Evolutionary conservation across 2,888 invertebrate species (phyloP).

Genomic region (Drosophila quinaria): DNA sequence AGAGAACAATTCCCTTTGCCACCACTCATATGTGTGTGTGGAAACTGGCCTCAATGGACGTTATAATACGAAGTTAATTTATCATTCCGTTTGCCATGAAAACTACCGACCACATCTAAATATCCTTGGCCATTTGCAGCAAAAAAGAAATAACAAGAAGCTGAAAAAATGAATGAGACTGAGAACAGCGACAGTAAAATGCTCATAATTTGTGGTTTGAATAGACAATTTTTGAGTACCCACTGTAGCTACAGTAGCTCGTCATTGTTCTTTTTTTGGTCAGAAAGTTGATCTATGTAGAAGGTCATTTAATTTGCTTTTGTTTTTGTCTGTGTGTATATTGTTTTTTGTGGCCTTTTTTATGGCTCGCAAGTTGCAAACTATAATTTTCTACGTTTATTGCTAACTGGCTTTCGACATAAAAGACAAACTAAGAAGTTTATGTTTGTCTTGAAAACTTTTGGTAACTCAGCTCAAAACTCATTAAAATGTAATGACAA

Average conservation of each 20-base stretch:
- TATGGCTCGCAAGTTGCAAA: constrained; percentile 50
- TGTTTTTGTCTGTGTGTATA: constrained; percentile 29
- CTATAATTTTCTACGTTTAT: constrained; percentile 49
- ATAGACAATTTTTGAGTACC: constrained; percentile 35
- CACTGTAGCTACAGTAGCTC: background rate
- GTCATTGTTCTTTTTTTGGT: constrained; percentile 36
- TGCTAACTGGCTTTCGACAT: constrained; percentile 25
- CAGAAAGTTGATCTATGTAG: constrained; percentile 47
- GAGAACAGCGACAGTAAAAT: constrained; percentile 53
- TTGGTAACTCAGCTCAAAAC: constrained; percentile 25
- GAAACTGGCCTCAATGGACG: constrained; percentile 71
- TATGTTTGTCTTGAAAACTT: constrained; percentile 28
- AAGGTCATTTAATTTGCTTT: constrained; percentile 39
- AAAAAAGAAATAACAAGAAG: background rate
- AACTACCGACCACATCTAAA: constrained; percentile 38
- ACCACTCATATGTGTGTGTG: constrained; percentile 32
- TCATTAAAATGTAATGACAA: constrained; percentile 46
- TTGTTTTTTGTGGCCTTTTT: constrained; percentile 50
- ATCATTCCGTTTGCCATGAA: constrained; percentile 59
- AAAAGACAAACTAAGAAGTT: constrained; percentile 23
- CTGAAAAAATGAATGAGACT: background rate
- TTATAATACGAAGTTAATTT: constrained; percentile 75
- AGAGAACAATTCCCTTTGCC: constrained; percentile 16
- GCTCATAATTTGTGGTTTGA: constrained; percentile 68
- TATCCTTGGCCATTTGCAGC: constrained; percentile 18